These are phyloP conservation scores for Bucco capensis DNA, from an alignment of 2,113 vertebrate genomes.

Conservation along the genomic window DNA sequence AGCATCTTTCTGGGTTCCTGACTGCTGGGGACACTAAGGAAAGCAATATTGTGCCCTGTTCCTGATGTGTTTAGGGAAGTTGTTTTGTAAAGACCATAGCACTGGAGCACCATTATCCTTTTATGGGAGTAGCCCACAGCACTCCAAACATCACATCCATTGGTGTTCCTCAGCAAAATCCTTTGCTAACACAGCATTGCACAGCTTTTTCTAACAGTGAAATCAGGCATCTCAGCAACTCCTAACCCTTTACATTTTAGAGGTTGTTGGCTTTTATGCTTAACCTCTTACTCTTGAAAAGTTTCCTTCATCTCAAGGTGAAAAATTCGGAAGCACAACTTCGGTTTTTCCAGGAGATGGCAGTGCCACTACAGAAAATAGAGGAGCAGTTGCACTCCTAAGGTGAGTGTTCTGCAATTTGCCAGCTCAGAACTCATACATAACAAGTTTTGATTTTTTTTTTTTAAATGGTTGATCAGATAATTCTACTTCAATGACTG, in stretches of 20 bases:
- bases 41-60: background rate
- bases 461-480: conserved; percentile 42
- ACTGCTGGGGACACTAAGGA: background rate
- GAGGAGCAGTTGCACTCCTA: background rate
- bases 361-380: conserved; percentile 62
- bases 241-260: background rate
- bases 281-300: background rate
- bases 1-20: background rate
- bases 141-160: background rate
- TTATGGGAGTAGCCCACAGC: background rate
- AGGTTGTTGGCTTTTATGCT: background rate
- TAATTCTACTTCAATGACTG: conserved; percentile 66
- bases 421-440: conserved; percentile 18
- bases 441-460: conserved; percentile 52
- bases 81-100: background rate
- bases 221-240: background rate
- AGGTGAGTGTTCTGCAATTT: conserved; percentile 40
- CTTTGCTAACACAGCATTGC: background rate
- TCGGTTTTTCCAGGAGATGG: conserved; percentile 64
- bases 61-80: background rate
- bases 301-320: conserved; percentile 4
- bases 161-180: background rate
- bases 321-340: background rate
- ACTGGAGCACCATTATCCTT: background rate
- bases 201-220: background rate